These are phyloP conservation scores for Dynastes hyllus DNA, from an alignment of 2,888 invertebrate genomes.

Conservation along the genomic window DNA sequence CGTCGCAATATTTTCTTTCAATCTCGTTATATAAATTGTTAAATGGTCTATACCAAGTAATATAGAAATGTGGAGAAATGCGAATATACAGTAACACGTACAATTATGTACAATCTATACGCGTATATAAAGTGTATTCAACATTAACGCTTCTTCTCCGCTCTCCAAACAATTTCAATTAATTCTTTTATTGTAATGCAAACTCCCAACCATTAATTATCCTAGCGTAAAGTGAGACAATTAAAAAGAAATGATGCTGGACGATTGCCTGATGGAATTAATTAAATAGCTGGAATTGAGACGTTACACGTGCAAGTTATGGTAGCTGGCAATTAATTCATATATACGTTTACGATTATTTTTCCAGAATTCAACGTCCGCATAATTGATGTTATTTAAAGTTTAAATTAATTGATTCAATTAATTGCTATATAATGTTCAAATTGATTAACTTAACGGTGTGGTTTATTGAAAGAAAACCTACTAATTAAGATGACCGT, in stretches of 20 bases:
- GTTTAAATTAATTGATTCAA: conserved; percentile 26
- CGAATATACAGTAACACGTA: no score
- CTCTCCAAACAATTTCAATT: background rate
- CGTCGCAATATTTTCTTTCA: conserved; percentile 5
- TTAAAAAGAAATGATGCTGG: conserved; percentile 2
- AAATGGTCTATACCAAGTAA: background rate
- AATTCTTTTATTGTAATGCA: background rate
- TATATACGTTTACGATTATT: conserved; percentile 17
- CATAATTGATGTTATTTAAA: conserved; percentile 30
- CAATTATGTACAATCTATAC: no score
- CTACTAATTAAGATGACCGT: conserved; percentile 7
- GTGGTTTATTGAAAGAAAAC: conserved; percentile 24
- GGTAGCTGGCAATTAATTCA: conserved; percentile 20
- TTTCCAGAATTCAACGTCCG: conserved; percentile 13
- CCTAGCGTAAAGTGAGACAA: background rate
- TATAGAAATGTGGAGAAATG: no score
- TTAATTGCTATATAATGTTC: conserved; percentile 30
- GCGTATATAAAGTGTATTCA: no score
- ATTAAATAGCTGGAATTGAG: conserved; percentile 27
- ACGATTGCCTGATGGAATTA: background rate
- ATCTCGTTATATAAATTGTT: background rate
- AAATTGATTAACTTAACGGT: conserved; percentile 28
- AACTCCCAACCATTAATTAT: background rate
- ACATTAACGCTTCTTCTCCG: no score
- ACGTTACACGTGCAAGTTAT: conserved; percentile 20